Conservation (phyloP, 2,888 invertebrate genomes). For the Gandaritis pyraliata region DNA sequence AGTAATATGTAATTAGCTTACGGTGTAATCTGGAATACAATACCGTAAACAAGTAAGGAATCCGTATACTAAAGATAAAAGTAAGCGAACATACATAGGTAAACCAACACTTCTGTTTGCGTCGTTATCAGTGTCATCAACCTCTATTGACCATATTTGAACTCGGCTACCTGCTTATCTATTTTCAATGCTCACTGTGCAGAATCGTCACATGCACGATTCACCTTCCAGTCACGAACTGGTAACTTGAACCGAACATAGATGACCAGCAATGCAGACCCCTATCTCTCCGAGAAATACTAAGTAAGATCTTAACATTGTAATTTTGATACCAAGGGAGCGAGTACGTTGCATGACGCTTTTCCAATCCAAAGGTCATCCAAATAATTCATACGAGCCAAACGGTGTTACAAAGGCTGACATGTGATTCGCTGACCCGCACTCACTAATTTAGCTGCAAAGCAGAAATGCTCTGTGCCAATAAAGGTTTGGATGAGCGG, state of each 20-base stretch:
- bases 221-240: slow-evolving; percentile 43
- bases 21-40: too few relatives aligned
- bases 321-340: slow-evolving; percentile 14
- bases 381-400: not conserved
- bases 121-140: slow-evolving; percentile 2
- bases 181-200: slow-evolving; percentile 13
- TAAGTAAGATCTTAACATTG: slow-evolving; percentile 19
- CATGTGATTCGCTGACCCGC: not conserved
- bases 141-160: slow-evolving; percentile 7
- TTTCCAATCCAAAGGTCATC: slow-evolving; percentile 10
- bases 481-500: slow-evolving; percentile 10
- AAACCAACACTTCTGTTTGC: not conserved
- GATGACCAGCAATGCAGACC: slow-evolving; percentile 35
- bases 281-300: slow-evolving; percentile 20
- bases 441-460: not conserved
- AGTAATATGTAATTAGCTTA: not conserved
- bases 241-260: slow-evolving; percentile 26
- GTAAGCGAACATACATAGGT: not conserved
- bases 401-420: not conserved
- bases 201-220: slow-evolving; percentile 35
- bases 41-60: too few relatives aligned
- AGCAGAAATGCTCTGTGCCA: slow-evolving; percentile 1
- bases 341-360: not conserved
- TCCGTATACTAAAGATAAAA: not conserved
- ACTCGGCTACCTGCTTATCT: slow-evolving; percentile 13